Base-by-base conservation (phyloP, 2,113 vertebrate genomes). In the Thermophis baileyi region DNA sequence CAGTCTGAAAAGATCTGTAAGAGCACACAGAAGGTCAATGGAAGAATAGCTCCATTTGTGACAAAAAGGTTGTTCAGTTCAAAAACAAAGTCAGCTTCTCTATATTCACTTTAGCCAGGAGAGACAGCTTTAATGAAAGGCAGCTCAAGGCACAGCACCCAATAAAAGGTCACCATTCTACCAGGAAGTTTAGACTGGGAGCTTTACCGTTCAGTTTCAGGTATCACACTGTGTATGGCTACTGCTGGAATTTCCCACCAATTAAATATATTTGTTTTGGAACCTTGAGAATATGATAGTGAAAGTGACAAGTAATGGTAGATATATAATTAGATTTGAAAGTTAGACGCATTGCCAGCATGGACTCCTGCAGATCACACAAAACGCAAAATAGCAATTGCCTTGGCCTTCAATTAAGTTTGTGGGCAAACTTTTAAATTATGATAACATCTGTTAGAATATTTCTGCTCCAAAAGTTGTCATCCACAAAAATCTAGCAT, bases 201-300 rank as follows among this genome's bases (percentile, higher is more conserved):
- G 27, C 27, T 30, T 63, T n/a, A 63, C 11, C n/a, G 27, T 63
- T 63, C 1, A 30, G 10, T 63, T 30, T 63, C 24, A 25, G 22
- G 54, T 57, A 57, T 24, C 54, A 57, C 20, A 30, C 55, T 63
- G 60, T 60, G 60, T 63, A 63, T 30, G 25, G 60, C 25, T 30
- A 30, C 3, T 63, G 27, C 27, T 63, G 60, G 25, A 63, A 12
- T 63, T 63, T 63, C 27, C 57, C 27, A 30, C 60, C 60, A 63
- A 10, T 63, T 63, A 63, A 63, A 10, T 63, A 30, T 63, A 63
- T 63, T 63, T 63, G 27, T 63, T 98, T 90, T 98, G 97, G 98
- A 98, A 98, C 91, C 98, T 98, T 0, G 98, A 97, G 50, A 99
- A 98, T 97, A 98, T 0, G 98, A 97, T 88, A 98, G 98, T 0